Base-by-base conservation (phyloP, 2,797 vertebrate species). In the Galaxias olidus region DNA sequence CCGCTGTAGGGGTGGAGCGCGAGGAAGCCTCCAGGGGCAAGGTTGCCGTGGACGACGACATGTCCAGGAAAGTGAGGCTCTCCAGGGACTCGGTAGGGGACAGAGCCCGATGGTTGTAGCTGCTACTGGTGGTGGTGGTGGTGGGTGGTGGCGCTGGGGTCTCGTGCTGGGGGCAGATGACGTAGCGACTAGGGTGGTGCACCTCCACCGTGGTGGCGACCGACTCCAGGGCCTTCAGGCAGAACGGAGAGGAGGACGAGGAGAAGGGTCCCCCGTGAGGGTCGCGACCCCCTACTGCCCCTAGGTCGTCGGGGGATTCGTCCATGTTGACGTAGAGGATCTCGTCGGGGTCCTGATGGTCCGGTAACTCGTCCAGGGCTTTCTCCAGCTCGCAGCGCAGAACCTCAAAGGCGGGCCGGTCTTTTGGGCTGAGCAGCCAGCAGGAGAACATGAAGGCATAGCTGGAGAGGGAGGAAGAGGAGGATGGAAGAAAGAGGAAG, bases 291-390 rank as follows among this genome's bases (percentile, higher is more conserved):
- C 95, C 95, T 0, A 94, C 91, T 0, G 95, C 95, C 4, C 95
- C 95, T 0, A 88, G 83, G 79, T 94, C 93, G 10, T 66, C 81
- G 2, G 88, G 74, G 0, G 92, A 91, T 64, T 96, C 93, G 19
- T 96, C 94, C 95, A 96, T 96, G 86, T 97, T 97, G 79, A 97
- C 95, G 4, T 97, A 97, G 17, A 97, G 90, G 83, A 96, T 96
- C 89, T 95, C 95, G 0, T 96, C 93, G 0, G 94, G 92, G 66
- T 94, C 94, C 84, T 94, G 93, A 4, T 87, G 74, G 30, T 91
- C 92, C 0, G 95, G 95, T 47, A 97, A 92, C 17, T 93, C 91
- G 51, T 94, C 93, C 0, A 95, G 83, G 8, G 91, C 91, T 43
- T 94, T 94, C 79, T 96, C 94, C 66, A 97, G 87, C 80, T 94